Evolutionary conservation across 1,140 invertebrate species (phyloP), one percentile per base, ranked within the genome.

Genomic region (Centruroides sculpturatus): DNA sequence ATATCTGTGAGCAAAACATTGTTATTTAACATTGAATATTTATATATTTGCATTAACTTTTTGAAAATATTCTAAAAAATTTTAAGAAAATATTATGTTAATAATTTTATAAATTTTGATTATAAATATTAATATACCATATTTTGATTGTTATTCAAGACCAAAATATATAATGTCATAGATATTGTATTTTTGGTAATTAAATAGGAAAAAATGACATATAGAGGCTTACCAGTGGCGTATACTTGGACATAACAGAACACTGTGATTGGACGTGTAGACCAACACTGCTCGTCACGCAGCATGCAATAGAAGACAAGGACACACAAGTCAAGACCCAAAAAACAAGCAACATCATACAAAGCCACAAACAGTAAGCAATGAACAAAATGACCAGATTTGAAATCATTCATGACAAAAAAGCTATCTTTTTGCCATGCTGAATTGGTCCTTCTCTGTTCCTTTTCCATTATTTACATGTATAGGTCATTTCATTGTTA

Each of bases 221-320:
- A 56, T 12, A 35, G 34, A 55, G n/a, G 69, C 78, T 78, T 79
- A 79, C 78, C 78, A 79, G 75, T 71, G 76, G 74, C 64, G 75
- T 78, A 73, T 79, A 79, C 73, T 79, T 78, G 76, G 78, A 78
- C 78, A 79, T 79, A 78, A 73, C 64, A 65, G 60, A 59, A 57
- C 55, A 66, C 59, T 49, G 60, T 59, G 48, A 62, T 63, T 63
- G 56, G 64, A 60, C 64, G 64, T 63, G 63, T 57, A 57, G 66
- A 64, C 66, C 64, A 62, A 67, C 66, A 65, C 66, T 67, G 58
- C 41, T 10, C 55, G 55, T 63, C 41, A 60, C 41, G 58, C 59
- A 63, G 59, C 59, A 59, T 60, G 59, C 58, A 41, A 41, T 41
- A 41, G 41, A 41, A 41, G 50, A 51, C 50, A 51, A 51, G 50